phyloP scores from a whole-genome alignment of 2,888 invertebrate genomes.

The Calameuta filiformis region DNA sequence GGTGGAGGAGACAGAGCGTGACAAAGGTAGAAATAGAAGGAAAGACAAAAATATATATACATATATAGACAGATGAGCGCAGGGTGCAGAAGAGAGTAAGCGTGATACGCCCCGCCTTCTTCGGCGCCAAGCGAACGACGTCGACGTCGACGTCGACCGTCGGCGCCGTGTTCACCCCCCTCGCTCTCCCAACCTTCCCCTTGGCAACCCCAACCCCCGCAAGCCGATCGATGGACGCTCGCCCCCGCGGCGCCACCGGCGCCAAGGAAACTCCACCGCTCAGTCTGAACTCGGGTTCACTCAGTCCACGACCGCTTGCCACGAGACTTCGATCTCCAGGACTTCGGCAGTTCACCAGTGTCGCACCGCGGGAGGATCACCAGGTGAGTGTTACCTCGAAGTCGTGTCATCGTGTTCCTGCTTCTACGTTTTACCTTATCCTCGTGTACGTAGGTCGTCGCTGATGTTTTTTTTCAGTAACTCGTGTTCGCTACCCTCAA shows the following conservation, averaged over 20 bases:
- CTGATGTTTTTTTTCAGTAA: neutral
- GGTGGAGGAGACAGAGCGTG: conserved; percentile 1
- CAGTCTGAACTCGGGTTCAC: conserved; percentile 64
- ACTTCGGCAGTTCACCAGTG: conserved; percentile 1
- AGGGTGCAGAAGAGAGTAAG: conserved; percentile 20
- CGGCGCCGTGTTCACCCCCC: neutral
- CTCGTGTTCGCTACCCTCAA: neutral
- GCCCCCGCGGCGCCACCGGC: conserved; percentile 54
- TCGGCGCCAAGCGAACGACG: conserved; percentile 26
- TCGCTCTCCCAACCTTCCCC: conserved; percentile 31
- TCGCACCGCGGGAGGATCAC: conserved; percentile 3
- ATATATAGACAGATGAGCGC: neutral
- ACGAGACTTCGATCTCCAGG: conserved; percentile 58
- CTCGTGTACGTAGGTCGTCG: neutral
- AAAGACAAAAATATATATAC: neutral
- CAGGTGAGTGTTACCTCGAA: neutral
- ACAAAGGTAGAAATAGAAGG: conserved; percentile 13
- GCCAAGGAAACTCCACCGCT: conserved; percentile 50
- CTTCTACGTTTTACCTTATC: neutral
- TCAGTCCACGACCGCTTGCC: conserved; percentile 64
- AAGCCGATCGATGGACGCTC: conserved; percentile 40
- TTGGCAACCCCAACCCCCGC: conserved; percentile 40
- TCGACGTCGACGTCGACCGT: conserved; percentile 13
- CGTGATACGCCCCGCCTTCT: conserved; percentile 49
- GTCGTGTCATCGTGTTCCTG: neutral